These are phyloP conservation scores for zebrafish (Danio rerio) DNA, from an alignment of 2,113 vertebrate species.

Conservation along the genomic window GRCz12tu NC_133185.1:8770001-8770500, in stretches of 20 bases:
- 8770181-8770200: constrained; percentile 99
- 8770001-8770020: too few species aligned
- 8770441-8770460: neutral
- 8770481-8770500: neutral
- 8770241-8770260: constrained; percentile 73
- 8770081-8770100: too few species aligned
- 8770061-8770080: too few species aligned
- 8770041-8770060: too few species aligned
- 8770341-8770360: neutral
- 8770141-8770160: constrained; percentile 99
- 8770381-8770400: too few species aligned
- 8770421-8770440: neutral
- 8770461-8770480: neutral
- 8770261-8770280: neutral
- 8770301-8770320: neutral
- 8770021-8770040: too few species aligned
- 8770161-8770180: constrained; percentile 99
- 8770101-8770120: constrained; percentile 87
- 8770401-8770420: too few species aligned
- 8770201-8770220: constrained; percentile 97
- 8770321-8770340: neutral
- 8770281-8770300: neutral
- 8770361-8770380: neutral
- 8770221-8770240: constrained; percentile 96
- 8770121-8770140: constrained; percentile 99